Conservation (phyloP, 2,113 vertebrate species). For the Nipponia nippon region DNA sequence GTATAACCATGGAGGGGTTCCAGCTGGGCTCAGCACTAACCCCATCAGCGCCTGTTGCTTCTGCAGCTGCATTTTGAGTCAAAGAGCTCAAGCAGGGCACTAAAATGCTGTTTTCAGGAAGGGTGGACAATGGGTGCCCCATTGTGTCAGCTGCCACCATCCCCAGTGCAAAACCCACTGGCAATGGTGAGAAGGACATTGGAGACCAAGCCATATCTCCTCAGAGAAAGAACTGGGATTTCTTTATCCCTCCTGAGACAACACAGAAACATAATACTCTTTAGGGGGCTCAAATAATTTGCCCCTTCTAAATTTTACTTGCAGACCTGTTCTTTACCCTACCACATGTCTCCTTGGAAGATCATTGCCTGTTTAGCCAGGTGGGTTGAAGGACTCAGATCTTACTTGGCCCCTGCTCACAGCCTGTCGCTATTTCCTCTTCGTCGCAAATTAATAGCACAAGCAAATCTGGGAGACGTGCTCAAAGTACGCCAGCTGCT, state of each 20-base stretch:
- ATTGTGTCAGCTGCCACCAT: neutral
- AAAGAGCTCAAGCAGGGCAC: neutral
- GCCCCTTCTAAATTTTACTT: neutral
- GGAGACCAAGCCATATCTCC: neutral
- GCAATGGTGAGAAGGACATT: neutral
- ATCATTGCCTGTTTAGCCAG: neutral
- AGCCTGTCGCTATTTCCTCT: neutral
- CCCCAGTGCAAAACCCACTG: neutral
- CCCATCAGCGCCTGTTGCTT: neutral
- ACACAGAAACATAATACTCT: neutral
- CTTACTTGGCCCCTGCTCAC: neutral
- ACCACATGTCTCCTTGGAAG: fast-evolving
- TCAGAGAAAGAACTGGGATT: neutral
- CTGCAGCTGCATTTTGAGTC: neutral
- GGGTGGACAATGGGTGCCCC: neutral
- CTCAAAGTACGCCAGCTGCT: neutral
- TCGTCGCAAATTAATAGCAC: neutral
- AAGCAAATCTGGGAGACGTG: neutral
- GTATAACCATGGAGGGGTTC: fast-evolving
- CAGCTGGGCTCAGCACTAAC: neutral
- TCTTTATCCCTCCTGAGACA: neutral
- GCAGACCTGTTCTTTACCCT: neutral
- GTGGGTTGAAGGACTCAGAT: neutral
- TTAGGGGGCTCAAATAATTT: neutral
- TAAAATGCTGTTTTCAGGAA: neutral